Evolutionary conservation across 2,113 vertebrate genomes (phyloP).

Genomic region (Alexandromys fortis): DNA sequence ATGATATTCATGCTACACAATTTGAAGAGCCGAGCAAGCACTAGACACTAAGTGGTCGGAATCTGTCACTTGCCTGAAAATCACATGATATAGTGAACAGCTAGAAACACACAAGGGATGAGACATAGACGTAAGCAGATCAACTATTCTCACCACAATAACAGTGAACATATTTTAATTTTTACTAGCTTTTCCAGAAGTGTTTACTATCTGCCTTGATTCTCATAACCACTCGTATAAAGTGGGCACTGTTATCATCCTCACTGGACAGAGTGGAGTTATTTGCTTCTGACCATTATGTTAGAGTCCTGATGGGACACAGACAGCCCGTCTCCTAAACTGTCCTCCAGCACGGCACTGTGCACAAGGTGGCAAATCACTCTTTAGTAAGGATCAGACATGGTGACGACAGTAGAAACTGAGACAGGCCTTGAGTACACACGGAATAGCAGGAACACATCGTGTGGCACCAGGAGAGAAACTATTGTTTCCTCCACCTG

Average conservation of each 20-base stretch:
- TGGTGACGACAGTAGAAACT: background rate
- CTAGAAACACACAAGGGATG: background rate
- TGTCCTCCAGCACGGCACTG: background rate
- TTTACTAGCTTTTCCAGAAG: background rate
- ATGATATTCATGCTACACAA: background rate
- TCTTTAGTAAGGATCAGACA: background rate
- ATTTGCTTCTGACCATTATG: constrained; percentile 7
- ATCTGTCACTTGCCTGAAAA: background rate
- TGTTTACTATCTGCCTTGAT: constrained; percentile 7
- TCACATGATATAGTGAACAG: background rate
- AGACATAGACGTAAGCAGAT: background rate
- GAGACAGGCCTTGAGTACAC: background rate
- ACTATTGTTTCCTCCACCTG: background rate
- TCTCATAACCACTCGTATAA: background rate
- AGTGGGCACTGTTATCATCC: background rate
- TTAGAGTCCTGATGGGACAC: background rate
- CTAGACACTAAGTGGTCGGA: background rate
- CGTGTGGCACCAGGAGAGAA: background rate
- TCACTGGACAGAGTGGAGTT: background rate
- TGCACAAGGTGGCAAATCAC: background rate
- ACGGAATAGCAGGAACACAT: background rate
- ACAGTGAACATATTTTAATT: background rate
- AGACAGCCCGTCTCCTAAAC: background rate
- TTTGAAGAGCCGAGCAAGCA: background rate
- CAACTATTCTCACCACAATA: background rate